Base-by-base conservation (phyloP, 1,140 invertebrate genomes). In the Microplitis mediator region DNA sequence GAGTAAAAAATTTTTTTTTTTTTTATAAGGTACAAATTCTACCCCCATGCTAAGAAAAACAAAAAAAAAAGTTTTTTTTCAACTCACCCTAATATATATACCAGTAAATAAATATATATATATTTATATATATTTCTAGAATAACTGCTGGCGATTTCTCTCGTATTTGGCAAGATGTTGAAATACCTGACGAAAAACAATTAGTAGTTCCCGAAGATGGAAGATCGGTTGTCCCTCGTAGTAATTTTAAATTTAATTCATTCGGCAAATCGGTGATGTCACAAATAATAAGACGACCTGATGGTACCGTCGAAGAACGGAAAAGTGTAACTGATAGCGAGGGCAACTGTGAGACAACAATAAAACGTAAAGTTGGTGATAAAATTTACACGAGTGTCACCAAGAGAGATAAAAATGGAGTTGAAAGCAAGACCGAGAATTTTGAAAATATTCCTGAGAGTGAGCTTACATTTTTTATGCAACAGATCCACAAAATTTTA, bases 271-370 rank as follows among this genome's bases (percentile, higher is more conserved):
- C 79, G 52, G 78, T 88, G 63, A 80, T 77, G 3, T 83, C 79
- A 36, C 80, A 81, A 75, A 85, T 85, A 39, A 62, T 85, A 2
- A 79, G 64, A 54, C 82, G 80, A 75, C 78, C 84, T 6, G 85
- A 90, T 82, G 89, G 88, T 52, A 84, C 81, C 13, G 75, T 86
- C 58, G 87, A 89, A 78, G 81, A 87, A 75, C 81, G 83, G 34
- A 79, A 79, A 75, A 85, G 84, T 23, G 78, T 88, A 8, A 84
- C 72, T 75, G 89, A 90, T 74, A 87, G 79, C 65, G 76, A 87
- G 65, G 88, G 89, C 31, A 89, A 87, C 75, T 80, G 88, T 67
- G 85, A 89, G 77, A 88, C 82, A 3, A 88, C 81, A 23, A 75
- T 89, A 4, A 88, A 85, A 54, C 79, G 79, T 54, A 78, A 85